Base-by-base conservation (phyloP, 1,140 invertebrate species). In the Amyelois transitella region DNA sequence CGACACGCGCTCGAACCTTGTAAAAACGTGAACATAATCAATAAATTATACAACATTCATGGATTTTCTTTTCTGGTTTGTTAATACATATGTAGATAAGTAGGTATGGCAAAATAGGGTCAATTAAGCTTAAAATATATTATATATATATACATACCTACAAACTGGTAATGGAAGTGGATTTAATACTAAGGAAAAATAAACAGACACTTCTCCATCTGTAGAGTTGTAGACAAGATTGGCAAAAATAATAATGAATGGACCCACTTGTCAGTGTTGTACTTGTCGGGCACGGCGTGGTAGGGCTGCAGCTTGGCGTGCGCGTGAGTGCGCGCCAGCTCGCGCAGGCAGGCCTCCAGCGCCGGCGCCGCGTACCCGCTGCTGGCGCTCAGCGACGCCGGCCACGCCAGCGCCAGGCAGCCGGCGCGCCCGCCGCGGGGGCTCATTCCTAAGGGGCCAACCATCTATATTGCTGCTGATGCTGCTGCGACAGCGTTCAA, bases 261-360 rank as follows among this genome's bases (percentile, higher is more conserved):
- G 0, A 81, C 88, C 88, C 22, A 93, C 94, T 95, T 96, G 81
- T 89, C 90, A 58, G 83, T 89, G 86, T 92, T 95, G 82, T 96
- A 97, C 88, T 97, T 97, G 66, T 96, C 94, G 49, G 92, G 90
- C 56, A 97, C 94, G 2, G 96, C 95, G 74, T 95, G 94, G 72
- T 97, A 95, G 38, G 91, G 90, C 47, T 92, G 87, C 24, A 86
- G 90, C 8, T 89, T 72, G 2, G 95, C 93, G 64, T 91, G 90
- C 7, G 78, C 77, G 77, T 96, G 95, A 2, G 94, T 92, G 60
- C 91, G 90, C 49, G 92, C 91, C 43, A 98, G 87, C 66, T 93
- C 89, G 1, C 89, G 79, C 17, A 96, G 87, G 62, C 95, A 94
- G 20, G 91, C 80, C 53, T 91, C 90, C 50, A 98, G 88, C 61